A percentile compares a stretch with the other conserved stretches of the same genome.
Conservation (phyloP, 23 tunicate genomes). For the Aplidium turbinatum region DNA sequence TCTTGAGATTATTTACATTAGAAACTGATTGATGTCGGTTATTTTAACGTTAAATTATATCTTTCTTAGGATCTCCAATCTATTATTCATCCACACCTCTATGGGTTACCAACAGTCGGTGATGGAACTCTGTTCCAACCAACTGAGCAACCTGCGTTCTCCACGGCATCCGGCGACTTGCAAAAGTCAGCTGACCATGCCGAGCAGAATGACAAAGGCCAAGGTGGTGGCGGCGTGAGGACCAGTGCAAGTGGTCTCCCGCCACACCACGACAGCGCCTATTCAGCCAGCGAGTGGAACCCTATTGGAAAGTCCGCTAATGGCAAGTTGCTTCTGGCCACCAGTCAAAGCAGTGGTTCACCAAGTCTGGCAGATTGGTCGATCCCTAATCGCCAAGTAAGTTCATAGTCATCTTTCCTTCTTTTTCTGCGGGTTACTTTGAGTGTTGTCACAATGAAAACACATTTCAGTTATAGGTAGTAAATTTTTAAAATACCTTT, state of each 20-base stretch:
- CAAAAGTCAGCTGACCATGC: too few species aligned
- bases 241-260: background rate
- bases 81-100: constrained; percentile 62
- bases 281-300: constrained; percentile 26
- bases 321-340: constrained; percentile 7
- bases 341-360: background rate
- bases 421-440: too few species aligned
- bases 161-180: too few species aligned
- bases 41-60: too few species aligned
- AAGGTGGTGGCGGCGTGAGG: background rate
- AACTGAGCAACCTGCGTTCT: background rate
- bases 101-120: constrained; percentile 38
- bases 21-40: too few species aligned
- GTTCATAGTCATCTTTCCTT: background rate
- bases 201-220: too few species aligned
- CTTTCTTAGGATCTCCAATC: constrained; percentile 35
- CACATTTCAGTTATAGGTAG: too few species aligned
- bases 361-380: constrained; percentile 24
- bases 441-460: too few species aligned
- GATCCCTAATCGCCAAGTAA: constrained; percentile 27
- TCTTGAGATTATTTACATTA: too few species aligned
- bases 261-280: background rate
- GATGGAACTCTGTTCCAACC: background rate
- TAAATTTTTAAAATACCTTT: too few species aligned
- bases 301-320: constrained; percentile 36